phyloP scores from a whole-genome alignment of 2,888 invertebrate genomes.

The Calliphora vomitoria region DNA sequence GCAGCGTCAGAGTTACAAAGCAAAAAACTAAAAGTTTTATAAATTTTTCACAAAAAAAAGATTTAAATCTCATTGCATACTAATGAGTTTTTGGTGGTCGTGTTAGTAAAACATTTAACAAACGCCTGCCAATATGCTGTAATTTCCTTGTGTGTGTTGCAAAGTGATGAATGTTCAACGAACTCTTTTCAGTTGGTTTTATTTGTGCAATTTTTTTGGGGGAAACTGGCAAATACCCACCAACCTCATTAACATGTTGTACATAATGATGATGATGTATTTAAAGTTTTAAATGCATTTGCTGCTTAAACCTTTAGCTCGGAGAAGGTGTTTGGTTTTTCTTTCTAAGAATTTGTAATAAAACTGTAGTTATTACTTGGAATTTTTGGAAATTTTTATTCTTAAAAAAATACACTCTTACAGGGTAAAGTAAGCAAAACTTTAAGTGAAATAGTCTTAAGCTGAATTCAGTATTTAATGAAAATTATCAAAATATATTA shows the following conservation, averaged over 20 bases:
- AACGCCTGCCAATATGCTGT: slow-evolving; percentile 26
- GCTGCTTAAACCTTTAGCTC: too few species aligned
- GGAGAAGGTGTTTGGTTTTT: not conserved
- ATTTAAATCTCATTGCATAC: slow-evolving; percentile 57
- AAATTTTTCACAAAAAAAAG: slow-evolving; percentile 1
- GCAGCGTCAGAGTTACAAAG: slow-evolving; percentile 38
- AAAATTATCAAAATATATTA: too few species aligned
- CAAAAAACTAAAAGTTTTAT: slow-evolving; percentile 35
- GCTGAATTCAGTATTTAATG: too few species aligned
- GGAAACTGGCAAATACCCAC: not conserved
- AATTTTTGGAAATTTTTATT: too few species aligned
- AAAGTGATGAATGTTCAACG: not conserved
- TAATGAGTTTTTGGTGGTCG: slow-evolving; percentile 62
- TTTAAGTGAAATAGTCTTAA: too few species aligned
- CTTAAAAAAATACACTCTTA: too few species aligned
- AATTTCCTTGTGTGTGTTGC: not conserved
- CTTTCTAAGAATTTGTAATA: not conserved
- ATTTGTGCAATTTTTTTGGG: not conserved
- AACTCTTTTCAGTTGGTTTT: not conserved
- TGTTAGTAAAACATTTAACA: slow-evolving; percentile 41
- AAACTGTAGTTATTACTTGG: too few species aligned
- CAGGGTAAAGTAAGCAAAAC: too few species aligned
- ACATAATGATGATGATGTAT: not conserved
- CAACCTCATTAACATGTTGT: slow-evolving; percentile 36
- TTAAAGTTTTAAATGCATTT: slow-evolving; percentile 7